Base-by-base conservation (phyloP, 2,888 invertebrate species). In the Himalopsyche tibetana region DNA sequence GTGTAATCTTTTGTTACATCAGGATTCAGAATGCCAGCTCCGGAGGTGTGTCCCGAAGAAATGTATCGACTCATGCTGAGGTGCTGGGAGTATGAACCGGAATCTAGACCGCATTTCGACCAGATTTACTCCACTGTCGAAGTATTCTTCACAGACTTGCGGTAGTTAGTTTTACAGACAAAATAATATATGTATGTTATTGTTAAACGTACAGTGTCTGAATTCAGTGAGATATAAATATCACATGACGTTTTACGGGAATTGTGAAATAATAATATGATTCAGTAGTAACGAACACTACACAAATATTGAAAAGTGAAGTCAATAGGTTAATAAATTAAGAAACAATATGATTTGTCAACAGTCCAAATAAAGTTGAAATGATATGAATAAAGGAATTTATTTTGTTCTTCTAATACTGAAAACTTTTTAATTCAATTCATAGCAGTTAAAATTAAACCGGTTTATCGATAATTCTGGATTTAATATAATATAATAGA, bases 1-100 rank as follows among this genome's bases (percentile, higher is more conserved):
- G 15, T 15, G 12, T 15, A 51, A 15, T 51, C 5, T 51, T 51
- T 51, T 11, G 11, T 51, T 51, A 40, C 89, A 90, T 55, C 90
- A 98, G 98, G 98, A 40, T 98, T 97, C 92, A 94, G 98, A 88
- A 98, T 99, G 97, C 98, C 98, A 82, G 96, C 97, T 0, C 97
- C 98, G 0, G 96, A 97, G 88, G 96, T 96, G 84, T 97, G 97
- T 63, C 96, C 98, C 0, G 97, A 97, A 82, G 96, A 97, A 91
- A 96, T 98, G 91, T 98, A 99, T 92, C 95, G 96, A 86, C 93
- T 99, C 87, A 98, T 99, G 98, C 92, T 97, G 87, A 95, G 96
- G 87, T 98, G 98, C 91, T 99, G 99, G 99, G 97, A 98, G 90
- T 98, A 98, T 91, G 96, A 98, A 90, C 96, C 98, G 4, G 98